These are phyloP conservation scores for Dipodomys spectabilis DNA, from an alignment of 2,113 vertebrate genomes.

Conservation along the genomic window DNA sequence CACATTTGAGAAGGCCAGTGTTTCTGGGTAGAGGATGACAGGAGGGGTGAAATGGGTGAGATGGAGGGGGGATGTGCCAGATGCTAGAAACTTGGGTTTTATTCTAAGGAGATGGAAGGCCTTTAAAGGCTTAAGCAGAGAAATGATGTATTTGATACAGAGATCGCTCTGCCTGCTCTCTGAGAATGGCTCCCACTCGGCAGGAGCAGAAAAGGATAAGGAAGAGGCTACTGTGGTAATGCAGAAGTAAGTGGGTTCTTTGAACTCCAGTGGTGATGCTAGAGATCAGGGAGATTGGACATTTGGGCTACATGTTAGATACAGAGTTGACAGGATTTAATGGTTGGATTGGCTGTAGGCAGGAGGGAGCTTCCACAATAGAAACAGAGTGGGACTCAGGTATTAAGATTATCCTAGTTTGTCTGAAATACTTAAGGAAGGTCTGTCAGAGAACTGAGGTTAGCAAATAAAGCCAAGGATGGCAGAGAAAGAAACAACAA, in stretches of 20 bases:
- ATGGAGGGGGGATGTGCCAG: slow-evolving; percentile 23
- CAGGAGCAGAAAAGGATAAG: neutral
- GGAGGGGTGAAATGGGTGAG: neutral
- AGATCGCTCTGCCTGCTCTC: neutral
- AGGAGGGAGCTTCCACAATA: slow-evolving; percentile 27
- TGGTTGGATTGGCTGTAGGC: neutral
- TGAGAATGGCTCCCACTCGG: neutral
- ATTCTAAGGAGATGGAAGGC: slow-evolving; percentile 44
- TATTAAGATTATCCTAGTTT: slow-evolving; percentile 15
- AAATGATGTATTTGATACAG: neutral
- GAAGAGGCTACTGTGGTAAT: neutral
- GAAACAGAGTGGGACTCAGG: slow-evolving; percentile 30
- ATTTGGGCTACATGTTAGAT: neutral
- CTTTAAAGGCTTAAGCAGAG: slow-evolving; percentile 11
- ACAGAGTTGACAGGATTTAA: neutral
- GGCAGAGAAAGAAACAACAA: slow-evolving; percentile 41
- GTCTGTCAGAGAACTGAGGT: neutral
- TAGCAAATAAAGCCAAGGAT: slow-evolving; percentile 36
- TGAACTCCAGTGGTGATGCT: neutral
- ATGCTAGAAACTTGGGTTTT: slow-evolving; percentile 53
- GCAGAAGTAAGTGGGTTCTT: neutral
- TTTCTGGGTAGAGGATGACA: slow-evolving; percentile 16
- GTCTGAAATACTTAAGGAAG: slow-evolving; percentile 35
- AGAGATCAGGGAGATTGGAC: neutral
- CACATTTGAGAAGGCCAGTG: slow-evolving; percentile 59